A percentile compares a stretch with the other conserved stretches of the same genome.
These are phyloP conservation scores for Chelon auratus DNA, from an alignment of 2,797 vertebrate species.

Conservation along the genomic window DNA sequence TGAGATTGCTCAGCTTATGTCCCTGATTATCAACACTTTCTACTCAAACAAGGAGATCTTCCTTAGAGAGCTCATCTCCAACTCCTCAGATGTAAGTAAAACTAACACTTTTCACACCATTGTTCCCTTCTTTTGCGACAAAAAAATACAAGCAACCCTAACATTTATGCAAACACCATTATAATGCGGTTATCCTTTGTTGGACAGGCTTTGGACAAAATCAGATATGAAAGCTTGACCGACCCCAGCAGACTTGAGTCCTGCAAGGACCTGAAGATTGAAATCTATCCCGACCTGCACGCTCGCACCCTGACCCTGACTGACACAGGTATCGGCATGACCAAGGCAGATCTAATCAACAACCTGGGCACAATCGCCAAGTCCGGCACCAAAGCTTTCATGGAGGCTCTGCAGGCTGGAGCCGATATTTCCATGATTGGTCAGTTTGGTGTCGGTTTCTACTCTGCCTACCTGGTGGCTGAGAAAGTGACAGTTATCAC, in stretches of 20 bases:
- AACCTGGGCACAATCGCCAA: constrained; percentile 86
- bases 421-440: constrained; percentile 86
- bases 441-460: constrained; percentile 86
- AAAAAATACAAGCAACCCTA: not conserved
- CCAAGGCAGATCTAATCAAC: constrained; percentile 86
- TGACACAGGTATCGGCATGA: constrained; percentile 85
- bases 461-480: constrained; percentile 85
- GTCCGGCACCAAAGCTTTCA: constrained; percentile 85
- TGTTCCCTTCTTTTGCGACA: rapidly evolving
- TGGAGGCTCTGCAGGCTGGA: constrained; percentile 85
- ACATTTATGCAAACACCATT: not conserved
- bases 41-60: constrained; percentile 86
- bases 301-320: constrained; percentile 72
- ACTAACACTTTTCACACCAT: not conserved
- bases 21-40: constrained; percentile 85
- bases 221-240: constrained; percentile 80
- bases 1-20: constrained; percentile 87
- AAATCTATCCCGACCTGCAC: constrained; percentile 75
- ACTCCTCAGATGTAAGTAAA: constrained; percentile 81
- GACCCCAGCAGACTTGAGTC: constrained; percentile 80
- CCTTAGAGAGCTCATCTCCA: constrained; percentile 83
- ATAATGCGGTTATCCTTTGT: constrained; percentile 15
- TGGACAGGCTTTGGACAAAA: constrained; percentile 81
- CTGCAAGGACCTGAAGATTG: constrained; percentile 80
- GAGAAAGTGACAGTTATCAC: constrained; percentile 85